Conservation (phyloP, 1,140 invertebrate species). For the Mactra quadrangularis region DNA sequence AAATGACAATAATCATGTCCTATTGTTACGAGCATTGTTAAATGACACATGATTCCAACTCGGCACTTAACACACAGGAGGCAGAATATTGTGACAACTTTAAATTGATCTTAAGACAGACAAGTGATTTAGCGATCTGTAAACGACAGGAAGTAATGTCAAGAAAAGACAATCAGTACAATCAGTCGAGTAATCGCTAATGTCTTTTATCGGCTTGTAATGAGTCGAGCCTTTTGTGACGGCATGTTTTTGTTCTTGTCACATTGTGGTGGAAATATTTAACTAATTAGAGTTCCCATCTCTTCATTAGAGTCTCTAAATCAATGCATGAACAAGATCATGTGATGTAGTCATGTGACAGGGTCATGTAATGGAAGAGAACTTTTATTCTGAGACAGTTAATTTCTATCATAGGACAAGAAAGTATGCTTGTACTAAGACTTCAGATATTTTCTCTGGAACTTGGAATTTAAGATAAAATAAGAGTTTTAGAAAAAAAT, state of each 20-base stretch:
- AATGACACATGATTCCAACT: background rate
- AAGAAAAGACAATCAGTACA: slow-evolving; percentile 37
- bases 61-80: slow-evolving; percentile 17
- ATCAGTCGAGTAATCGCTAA: slow-evolving; percentile 34
- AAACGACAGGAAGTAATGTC: slow-evolving; percentile 39
- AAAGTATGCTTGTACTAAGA: too few relatives aligned
- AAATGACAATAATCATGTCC: background rate
- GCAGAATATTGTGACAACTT: slow-evolving; percentile 37
- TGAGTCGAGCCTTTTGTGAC: slow-evolving; percentile 33
- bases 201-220: slow-evolving; percentile 31
- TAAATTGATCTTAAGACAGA: slow-evolving; percentile 29
- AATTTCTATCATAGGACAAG: too few relatives aligned
- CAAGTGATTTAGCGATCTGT: slow-evolving; percentile 44
- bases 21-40: slow-evolving; percentile 14
- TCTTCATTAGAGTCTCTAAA: too few relatives aligned
- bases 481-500: too few relatives aligned
- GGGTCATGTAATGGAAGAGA: too few relatives aligned
- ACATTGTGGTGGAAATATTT: too few relatives aligned
- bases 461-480: too few relatives aligned
- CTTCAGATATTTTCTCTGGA: too few relatives aligned
- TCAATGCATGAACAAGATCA: too few relatives aligned
- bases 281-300: too few relatives aligned
- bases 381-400: too few relatives aligned
- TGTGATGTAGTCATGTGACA: too few relatives aligned
- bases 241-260: slow-evolving; percentile 12